Evolutionary conservation across 2,888 invertebrate species (phyloP), one percentile per base, ranked within the genome.

Genomic region (Tetragnatha montana): DNA sequence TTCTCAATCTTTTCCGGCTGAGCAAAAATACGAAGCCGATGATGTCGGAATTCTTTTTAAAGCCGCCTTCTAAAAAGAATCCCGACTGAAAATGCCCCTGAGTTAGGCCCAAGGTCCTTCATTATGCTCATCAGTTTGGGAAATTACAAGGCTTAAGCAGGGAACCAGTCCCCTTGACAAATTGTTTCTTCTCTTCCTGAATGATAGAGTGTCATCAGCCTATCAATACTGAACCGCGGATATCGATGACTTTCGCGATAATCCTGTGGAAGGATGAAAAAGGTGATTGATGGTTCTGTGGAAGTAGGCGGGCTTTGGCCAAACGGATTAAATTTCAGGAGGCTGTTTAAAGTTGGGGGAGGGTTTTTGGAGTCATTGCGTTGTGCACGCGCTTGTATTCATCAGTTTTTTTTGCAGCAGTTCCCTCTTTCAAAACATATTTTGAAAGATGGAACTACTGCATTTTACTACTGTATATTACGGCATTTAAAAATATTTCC

Each of bases 241-340:
- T 76, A 76, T 19, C 50, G 76, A 50, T 76, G 76, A 76, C 76
- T 76, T 76, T n/a, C 8, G 21, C 19, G 76, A n/a, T 76, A 76
- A 50, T 76, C 14, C 76, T 35, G n/a, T 50, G 6, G 19, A 76
- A 76, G 50, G 19, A 35, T 35, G 50, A 76, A 76, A 50, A 60
- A 60, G 50, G 8, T 76, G 76, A 76, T 76, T 76, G 50, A 76
- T 76, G 76, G 49, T 49, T 17, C n/a, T n/a, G n/a, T 17, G 49
- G 49, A 10, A 3, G 10, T 0, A 60, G 60, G 60, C 12, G 60
- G 10, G 17, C 14, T 60, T 8, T 60, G 60, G 4, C 60, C 12
- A 17, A 10, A 35, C 60, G 17, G 60, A 60, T 60, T 60, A 60
- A 60, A 60, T 60, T 60, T 60, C 60, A 60, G 6, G 60, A 17